Conservation (phyloP, 2,888 invertebrate species). For the Yponomeuta sedellus region DNA sequence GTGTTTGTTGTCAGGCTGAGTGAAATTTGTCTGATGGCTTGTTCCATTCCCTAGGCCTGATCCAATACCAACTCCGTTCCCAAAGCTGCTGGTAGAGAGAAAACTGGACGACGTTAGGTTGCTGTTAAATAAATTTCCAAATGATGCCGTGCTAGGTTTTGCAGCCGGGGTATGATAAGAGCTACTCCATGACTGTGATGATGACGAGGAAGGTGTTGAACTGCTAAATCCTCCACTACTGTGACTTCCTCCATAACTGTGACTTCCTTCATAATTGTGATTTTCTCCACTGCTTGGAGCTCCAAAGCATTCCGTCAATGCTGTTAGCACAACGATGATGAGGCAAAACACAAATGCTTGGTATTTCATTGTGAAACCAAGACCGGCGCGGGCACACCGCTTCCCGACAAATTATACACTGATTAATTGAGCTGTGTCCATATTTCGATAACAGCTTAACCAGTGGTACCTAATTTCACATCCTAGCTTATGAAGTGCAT, state of each 20-base stretch:
- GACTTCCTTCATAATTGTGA: too few species aligned
- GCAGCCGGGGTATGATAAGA: not conserved
- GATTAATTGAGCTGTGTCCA: not conserved
- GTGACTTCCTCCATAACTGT: not conserved
- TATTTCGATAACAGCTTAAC: not conserved
- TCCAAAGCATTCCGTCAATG: not conserved
- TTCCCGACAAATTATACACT: not conserved
- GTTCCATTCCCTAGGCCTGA: not conserved
- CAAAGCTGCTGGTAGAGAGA: not conserved
- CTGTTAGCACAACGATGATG: not conserved
- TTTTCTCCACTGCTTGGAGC: not conserved
- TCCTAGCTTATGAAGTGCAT: too few species aligned
- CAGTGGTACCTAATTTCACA: too few species aligned
- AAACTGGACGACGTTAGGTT: not conserved
- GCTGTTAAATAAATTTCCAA: not conserved
- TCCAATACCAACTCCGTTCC: not conserved
- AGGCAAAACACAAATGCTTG: not conserved
- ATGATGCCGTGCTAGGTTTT: not conserved
- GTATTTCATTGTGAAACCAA: not conserved
- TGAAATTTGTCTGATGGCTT: too few species aligned
- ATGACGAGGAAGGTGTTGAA: not conserved
- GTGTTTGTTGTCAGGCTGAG: too few species aligned
- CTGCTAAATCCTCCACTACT: not conserved
- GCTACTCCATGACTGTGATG: too few species aligned
- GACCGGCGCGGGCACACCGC: not conserved